Evolutionary conservation across 2,113 vertebrate genomes (phyloP).

Genomic region (Pelecanoides urinatrix): DNA sequence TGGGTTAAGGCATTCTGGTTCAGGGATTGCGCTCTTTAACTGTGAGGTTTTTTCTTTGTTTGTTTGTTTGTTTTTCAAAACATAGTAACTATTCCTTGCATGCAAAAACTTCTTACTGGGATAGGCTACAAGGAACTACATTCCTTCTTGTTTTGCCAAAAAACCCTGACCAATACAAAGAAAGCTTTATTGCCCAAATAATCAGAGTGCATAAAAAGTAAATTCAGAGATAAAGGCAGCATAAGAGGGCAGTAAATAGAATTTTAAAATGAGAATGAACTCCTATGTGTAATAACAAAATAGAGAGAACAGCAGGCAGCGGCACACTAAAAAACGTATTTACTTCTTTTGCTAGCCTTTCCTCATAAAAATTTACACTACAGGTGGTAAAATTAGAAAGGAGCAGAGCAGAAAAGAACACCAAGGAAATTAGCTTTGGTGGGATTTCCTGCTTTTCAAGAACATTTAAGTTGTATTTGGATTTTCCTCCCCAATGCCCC

Average conservation of each 20-base stretch:
- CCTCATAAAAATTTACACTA: not conserved
- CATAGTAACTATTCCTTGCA: not conserved
- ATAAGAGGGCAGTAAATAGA: not conserved
- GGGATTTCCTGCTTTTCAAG: not conserved
- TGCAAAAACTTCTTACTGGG: not conserved
- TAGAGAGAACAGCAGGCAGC: not conserved
- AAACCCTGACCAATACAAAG: not conserved
- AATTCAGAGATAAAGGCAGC: constrained; percentile 4
- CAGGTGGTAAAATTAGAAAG: not conserved
- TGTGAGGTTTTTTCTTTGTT: not conserved
- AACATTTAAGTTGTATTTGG: not conserved
- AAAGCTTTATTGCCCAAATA: not conserved
- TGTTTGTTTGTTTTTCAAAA: not conserved
- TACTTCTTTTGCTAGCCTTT: not conserved
- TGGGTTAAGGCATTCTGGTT: not conserved
- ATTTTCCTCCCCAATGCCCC: not conserved
- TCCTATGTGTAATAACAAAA: not conserved
- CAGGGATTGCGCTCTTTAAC: not conserved
- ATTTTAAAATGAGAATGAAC: not conserved
- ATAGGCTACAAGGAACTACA: not conserved
- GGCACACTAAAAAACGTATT: not conserved
- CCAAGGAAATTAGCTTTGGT: not conserved
- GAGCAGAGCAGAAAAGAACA: not conserved
- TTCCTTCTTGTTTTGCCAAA: not conserved
- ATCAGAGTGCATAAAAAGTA: not conserved